Conservation (phyloP, 2,888 invertebrate genomes). For the Hermodice carunculata region DNA sequence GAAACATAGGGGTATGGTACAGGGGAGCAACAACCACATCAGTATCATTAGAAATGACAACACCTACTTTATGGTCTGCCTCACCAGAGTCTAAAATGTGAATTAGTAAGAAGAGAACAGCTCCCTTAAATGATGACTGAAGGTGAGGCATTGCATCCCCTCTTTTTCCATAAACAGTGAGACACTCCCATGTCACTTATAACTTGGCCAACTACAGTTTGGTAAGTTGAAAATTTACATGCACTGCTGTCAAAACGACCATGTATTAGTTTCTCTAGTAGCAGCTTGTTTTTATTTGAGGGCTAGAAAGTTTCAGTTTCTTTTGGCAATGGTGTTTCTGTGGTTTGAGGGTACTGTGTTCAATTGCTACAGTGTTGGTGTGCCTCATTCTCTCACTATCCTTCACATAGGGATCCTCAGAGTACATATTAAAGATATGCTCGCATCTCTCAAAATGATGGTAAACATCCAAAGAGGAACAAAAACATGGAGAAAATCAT, state of each 20-base stretch:
- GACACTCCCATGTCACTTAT: conserved; percentile 9
- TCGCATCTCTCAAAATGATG: conserved; percentile 20
- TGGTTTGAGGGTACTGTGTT: conserved; percentile 16
- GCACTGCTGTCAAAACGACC: not conserved
- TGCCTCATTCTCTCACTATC: conserved; percentile 3
- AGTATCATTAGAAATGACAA: conserved; percentile 16
- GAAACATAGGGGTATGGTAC: conserved; percentile 18
- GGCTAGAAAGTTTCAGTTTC: conserved; percentile 17
- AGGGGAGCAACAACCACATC: not conserved
- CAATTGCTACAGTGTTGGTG: conserved; percentile 10
- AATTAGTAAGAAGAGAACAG: conserved; percentile 9
- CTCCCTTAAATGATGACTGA: conserved; percentile 19
- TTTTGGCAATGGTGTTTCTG: conserved; percentile 1
- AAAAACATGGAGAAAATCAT: not conserved
- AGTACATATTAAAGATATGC: conserved; percentile 23
- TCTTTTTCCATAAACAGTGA: not conserved
- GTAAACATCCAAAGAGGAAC: not conserved
- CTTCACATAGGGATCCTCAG: conserved; percentile 18
- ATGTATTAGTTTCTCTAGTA: conserved; percentile 20
- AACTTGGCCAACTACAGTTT: conserved; percentile 16
- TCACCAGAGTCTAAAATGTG: conserved; percentile 11
- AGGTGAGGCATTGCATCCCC: conserved; percentile 2
- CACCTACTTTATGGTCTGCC: conserved; percentile 18
- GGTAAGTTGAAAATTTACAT: not conserved
- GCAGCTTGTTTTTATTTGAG: conserved; percentile 14